These are phyloP conservation scores for Netelia fuscicornis DNA, from an alignment of 2,888 invertebrate species.

Conservation along the genomic window DNA sequence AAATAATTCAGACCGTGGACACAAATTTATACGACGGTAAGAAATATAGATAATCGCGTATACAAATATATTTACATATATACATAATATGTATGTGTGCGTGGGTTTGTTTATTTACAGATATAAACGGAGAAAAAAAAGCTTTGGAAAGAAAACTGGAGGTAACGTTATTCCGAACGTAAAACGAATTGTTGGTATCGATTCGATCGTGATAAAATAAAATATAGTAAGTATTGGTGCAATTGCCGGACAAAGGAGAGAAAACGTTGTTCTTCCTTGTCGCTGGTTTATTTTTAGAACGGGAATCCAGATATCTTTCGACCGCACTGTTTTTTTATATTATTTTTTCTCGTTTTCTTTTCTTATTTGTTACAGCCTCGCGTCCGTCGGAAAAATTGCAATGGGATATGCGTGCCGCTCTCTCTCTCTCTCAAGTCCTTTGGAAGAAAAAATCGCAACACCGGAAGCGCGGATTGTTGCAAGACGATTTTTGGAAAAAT, in stretches of 20 bases:
- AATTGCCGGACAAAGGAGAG: neutral
- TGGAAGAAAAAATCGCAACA: no score
- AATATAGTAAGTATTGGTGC: neutral
- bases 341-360: neutral
- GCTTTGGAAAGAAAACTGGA: neutral
- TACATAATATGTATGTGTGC: neutral
- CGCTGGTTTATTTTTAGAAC: neutral
- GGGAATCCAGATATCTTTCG: neutral
- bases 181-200: slow-evolving; percentile 53
- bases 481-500: neutral
- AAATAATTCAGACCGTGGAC: slow-evolving; percentile 76
- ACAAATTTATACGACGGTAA: slow-evolving; percentile 24
- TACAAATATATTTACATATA: slow-evolving; percentile 19
- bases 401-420: neutral
- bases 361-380: neutral
- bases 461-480: no score
- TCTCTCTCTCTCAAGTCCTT: no score
- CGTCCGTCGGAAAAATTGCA: neutral
- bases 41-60: neutral
- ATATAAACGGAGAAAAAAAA: neutral
- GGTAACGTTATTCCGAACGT: slow-evolving; percentile 27
- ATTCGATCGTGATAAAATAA: slow-evolving; percentile 56
- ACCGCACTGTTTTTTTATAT: no score
- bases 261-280: neutral
- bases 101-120: no score